phyloP scores from a whole-genome alignment of 2,888 invertebrate species.

The Brenthis daphne region DNA sequence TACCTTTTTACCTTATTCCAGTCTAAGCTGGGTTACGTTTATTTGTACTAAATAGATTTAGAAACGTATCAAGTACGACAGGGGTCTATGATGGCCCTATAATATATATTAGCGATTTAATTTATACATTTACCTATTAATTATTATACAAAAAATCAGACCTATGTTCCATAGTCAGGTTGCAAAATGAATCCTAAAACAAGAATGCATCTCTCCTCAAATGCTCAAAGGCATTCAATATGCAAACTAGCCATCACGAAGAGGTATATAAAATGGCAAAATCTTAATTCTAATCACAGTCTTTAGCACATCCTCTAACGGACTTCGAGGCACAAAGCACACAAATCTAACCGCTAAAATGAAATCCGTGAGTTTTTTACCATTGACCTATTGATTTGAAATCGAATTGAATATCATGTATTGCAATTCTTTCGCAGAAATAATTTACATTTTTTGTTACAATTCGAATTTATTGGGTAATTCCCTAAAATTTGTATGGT shows the following conservation, averaged over 20 bases:
- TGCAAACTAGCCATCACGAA: constrained; percentile 49
- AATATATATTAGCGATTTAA: too few species aligned
- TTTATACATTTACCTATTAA: too few species aligned
- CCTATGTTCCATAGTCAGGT: not conserved
- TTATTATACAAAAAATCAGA: not conserved
- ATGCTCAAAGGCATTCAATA: constrained; percentile 45
- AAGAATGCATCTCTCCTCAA: constrained; percentile 12
- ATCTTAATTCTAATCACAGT: constrained; percentile 52
- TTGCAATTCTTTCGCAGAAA: too few species aligned
- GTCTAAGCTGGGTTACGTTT: too few species aligned
- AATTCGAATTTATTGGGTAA: too few species aligned
- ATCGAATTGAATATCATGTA: not conserved
- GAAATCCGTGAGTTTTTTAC: constrained; percentile 63
- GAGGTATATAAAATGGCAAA: constrained; percentile 58
- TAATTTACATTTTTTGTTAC: too few species aligned
- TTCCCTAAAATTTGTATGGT: too few species aligned
- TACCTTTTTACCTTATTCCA: too few species aligned
- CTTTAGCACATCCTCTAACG: constrained; percentile 44
- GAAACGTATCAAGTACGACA: too few species aligned
- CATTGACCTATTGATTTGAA: not conserved
- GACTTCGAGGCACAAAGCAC: constrained; percentile 42
- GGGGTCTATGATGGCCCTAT: too few species aligned
- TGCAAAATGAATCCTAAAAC: constrained; percentile 11
- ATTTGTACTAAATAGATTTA: too few species aligned
- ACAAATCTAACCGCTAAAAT: constrained; percentile 45